These are phyloP conservation scores for Liolophura sinensis DNA, from an alignment of 1,140 invertebrate species.

Conservation along the genomic window DNA sequence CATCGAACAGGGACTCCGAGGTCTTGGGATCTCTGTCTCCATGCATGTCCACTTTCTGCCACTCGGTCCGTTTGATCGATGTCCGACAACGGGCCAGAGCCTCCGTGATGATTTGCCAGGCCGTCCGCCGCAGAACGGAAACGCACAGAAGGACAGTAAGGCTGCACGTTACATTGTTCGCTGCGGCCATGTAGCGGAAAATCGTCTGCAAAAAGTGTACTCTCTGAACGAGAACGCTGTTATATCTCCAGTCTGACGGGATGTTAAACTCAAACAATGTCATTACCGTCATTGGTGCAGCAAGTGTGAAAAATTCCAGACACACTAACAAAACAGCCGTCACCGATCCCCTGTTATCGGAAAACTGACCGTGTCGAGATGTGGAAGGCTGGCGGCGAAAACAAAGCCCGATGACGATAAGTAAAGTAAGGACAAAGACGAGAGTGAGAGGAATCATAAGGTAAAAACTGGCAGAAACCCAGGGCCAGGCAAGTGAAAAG, in stretches of 20 bases:
- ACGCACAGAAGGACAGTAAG: too few relatives aligned
- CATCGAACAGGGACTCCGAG: too few relatives aligned
- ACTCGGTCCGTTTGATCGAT: too few relatives aligned
- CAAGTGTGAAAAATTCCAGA: conserved; percentile 40
- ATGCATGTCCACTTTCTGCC: too few relatives aligned
- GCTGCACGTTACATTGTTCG: too few relatives aligned
- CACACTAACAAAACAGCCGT: conserved; percentile 26
- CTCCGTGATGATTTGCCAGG: too few relatives aligned
- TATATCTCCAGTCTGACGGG: conserved; percentile 24
- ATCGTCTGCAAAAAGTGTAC: too few relatives aligned
- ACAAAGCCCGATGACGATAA: conserved; percentile 35
- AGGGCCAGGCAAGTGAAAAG: conserved; percentile 47
- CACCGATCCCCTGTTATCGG: conserved; percentile 22
- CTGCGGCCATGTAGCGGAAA: too few relatives aligned
- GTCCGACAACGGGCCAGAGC: too few relatives aligned
- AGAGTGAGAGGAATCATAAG: conserved; percentile 44
- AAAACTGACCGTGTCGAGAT: conserved; percentile 20
- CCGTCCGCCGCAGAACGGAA: too few relatives aligned
- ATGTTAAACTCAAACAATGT: conserved; percentile 41
- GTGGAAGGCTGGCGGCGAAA: conserved; percentile 32
- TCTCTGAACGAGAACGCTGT: too few relatives aligned
- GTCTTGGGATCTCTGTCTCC: too few relatives aligned
- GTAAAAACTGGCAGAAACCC: conserved; percentile 46
- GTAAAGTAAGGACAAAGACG: conserved; percentile 36
- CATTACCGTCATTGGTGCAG: conserved; percentile 41